Evolutionary conservation across 2,113 vertebrate genomes (phyloP), one percentile per base, ranked within the genome.

Genomic region (Emydocephalus ijimae): DNA sequence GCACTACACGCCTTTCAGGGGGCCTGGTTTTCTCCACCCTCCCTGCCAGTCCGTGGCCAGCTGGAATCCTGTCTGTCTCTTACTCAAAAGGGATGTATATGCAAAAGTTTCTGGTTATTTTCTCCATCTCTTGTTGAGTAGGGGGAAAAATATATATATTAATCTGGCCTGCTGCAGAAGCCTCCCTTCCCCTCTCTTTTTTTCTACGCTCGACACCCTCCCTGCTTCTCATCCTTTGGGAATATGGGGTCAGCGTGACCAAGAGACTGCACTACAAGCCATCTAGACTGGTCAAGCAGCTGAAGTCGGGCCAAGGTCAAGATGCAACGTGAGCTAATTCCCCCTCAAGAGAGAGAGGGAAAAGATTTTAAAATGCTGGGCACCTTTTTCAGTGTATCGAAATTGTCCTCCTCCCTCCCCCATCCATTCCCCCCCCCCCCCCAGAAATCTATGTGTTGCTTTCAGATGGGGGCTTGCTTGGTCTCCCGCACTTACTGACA

Each of bases 61-160:
- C 94, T 87, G 85, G 90, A 74, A 91, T 90, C 93, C 94, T 20
- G 45, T 69, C 88, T 10, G 93, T 93, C 15, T 0, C 92, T 0
- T 52, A 91, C 85, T 59, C 93, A 43, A 24, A 39, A 39, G 39
- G 93, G 85, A 92, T 18, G 57, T 61, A 91, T 92, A 95, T 91
- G 88, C 94, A 94, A 93, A 9, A 85, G 29, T 87, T 87, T 39
- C n/a, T 34, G 69, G 59, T 90, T 48, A 26, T 43, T 34, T 55
- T 93, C 61, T 89, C 90, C 86, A 45, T 94, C 95, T 94, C 96
- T 96, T 59, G 96, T 96, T 61, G 95, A 96, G 89, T 94, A 94
- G 93, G 95, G 20, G 50, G 39, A 56, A 18, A 18, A 29, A 50
- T 50, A 50, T 50, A 50, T 50, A 50, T 23, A 12, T 39, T 52